phyloP scores from a whole-genome alignment of 2,113 vertebrate species.

The Acrocephalus kingi region DNA sequence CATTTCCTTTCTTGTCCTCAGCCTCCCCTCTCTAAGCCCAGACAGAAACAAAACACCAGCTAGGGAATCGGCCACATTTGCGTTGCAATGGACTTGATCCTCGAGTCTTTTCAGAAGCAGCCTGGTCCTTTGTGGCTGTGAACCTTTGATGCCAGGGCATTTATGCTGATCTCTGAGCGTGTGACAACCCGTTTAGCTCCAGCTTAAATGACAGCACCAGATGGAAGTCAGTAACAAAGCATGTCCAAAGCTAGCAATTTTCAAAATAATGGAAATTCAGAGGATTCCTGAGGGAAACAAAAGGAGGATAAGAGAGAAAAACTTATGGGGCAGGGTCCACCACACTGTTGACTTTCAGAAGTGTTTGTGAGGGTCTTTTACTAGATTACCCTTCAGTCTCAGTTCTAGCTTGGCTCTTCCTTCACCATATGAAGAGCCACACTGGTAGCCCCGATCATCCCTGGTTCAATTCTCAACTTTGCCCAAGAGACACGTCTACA shows the following conservation, averaged over 20 bases:
- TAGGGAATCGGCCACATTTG: constrained; percentile 47
- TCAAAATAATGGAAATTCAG: constrained; percentile 18
- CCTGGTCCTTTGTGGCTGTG: background rate
- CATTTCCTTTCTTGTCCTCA: constrained; percentile 67
- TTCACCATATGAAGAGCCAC: background rate
- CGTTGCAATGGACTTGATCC: constrained; percentile 37
- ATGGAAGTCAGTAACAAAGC: constrained; percentile 32
- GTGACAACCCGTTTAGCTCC: constrained; percentile 41
- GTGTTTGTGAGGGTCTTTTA: background rate
- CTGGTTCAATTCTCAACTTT: background rate
- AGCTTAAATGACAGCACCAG: constrained; percentile 50
- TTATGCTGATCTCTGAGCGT: constrained; percentile 30
- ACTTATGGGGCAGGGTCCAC: background rate
- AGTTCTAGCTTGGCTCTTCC: background rate
- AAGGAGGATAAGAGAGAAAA: background rate
- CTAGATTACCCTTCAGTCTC: background rate
- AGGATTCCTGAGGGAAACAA: background rate
- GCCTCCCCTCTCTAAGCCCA: constrained; percentile 56
- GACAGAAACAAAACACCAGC: constrained; percentile 65
- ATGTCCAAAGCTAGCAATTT: background rate
- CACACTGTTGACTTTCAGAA: background rate
- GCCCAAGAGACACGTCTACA: background rate
- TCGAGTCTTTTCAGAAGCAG: constrained; percentile 15
- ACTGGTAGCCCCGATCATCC: background rate
- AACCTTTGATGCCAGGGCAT: constrained; percentile 54